These are phyloP conservation scores for Heterodera carotae DNA, from an alignment of 1,140 invertebrate species.

Conservation along the genomic window DNA sequence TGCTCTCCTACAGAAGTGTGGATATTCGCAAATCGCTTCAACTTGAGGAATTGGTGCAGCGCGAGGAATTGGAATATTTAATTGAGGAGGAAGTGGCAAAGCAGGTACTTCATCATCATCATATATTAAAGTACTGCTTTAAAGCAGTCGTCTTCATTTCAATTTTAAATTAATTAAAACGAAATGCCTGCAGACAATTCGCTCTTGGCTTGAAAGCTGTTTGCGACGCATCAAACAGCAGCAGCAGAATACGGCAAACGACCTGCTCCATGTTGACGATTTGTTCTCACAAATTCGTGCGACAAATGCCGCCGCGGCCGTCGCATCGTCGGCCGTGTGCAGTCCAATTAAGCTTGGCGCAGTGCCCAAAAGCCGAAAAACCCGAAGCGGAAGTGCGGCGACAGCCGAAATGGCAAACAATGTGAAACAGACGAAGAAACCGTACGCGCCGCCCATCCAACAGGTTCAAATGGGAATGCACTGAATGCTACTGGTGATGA, in stretches of 20 bases:
- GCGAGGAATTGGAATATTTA: constrained; percentile 97
- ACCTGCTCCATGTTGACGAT: not conserved
- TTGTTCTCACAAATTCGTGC: constrained; percentile 22
- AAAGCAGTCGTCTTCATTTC: not conserved
- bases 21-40: constrained; percentile 97
- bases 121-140: not conserved
- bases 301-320: constrained; percentile 3
- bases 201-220: constrained; percentile 57
- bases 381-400: constrained; percentile 1
- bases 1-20: constrained; percentile 97
- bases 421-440: not conserved
- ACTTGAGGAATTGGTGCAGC: constrained; percentile 90
- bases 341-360: not conserved
- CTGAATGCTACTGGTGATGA: not conserved
- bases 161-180: constrained; percentile 64
- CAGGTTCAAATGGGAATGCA: not conserved
- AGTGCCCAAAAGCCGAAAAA: not conserved
- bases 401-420: not conserved
- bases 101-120: constrained; percentile 78
- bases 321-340: not conserved
- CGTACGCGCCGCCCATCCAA: not conserved
- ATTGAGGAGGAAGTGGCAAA: constrained; percentile 99
- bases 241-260: constrained; percentile 25
- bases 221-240: constrained; percentile 54
- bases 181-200: constrained; percentile 67